Conservation (phyloP, 1,140 invertebrate species). For the Drosophila navojoa region DNA sequence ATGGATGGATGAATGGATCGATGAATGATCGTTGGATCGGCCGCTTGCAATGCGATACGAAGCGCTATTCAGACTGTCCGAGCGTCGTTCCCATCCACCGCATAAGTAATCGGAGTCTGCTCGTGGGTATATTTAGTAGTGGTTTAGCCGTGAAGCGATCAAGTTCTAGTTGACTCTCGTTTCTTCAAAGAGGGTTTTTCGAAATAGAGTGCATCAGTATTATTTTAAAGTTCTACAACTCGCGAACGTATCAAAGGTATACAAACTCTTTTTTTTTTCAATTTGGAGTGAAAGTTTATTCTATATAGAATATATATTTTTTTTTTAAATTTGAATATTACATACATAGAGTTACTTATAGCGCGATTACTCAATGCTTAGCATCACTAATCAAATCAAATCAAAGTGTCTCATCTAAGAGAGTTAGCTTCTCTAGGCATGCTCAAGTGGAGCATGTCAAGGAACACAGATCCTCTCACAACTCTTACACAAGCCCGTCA, state of each 20-base stretch:
- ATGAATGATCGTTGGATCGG: constrained; percentile 2
- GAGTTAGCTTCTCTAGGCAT: neutral
- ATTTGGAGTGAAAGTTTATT: too few species aligned
- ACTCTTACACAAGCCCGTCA: neutral
- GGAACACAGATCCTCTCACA: neutral
- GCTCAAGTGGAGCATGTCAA: neutral
- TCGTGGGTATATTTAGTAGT: constrained; percentile 65
- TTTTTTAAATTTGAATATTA: too few species aligned
- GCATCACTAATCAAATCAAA: too few species aligned
- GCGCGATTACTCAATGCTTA: too few species aligned
- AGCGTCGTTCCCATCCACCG: constrained; percentile 19
- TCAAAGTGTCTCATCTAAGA: too few species aligned
- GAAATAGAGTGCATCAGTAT: neutral
- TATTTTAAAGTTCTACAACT: too few species aligned
- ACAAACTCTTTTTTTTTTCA: too few species aligned
- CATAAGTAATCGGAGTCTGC: constrained; percentile 73
- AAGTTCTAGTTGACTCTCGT: constrained; percentile 31
- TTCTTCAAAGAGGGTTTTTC: neutral
- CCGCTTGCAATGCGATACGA: constrained; percentile 4
- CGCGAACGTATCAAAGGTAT: too few species aligned
- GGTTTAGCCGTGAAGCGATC: constrained; percentile 60
- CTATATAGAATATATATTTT: too few species aligned
- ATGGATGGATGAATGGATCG: constrained; percentile 11
- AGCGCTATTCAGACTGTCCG: neutral
- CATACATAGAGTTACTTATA: too few species aligned